Base-by-base conservation (phyloP, 2,888 invertebrate species). In the Harpagoxenus sublaevis region DNA sequence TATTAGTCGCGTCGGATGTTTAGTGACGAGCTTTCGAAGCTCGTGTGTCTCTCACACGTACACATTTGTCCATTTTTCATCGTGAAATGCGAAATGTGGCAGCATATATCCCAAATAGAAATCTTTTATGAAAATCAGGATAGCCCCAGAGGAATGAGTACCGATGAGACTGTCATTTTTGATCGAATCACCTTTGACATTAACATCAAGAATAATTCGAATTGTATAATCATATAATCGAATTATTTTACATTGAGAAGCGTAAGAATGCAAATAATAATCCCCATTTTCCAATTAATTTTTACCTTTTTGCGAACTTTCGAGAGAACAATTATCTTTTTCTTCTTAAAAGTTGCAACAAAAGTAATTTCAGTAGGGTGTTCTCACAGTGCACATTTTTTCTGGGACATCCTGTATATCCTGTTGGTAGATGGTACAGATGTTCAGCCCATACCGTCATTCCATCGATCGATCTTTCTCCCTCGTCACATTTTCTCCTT, bases 401-500 rank as follows among this genome's bases (percentile, higher is more conserved):
- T 81, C 60, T 60, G 60, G 73, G 60, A 73, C 48, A 39, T 62
- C 48, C 73, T 48, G 70, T 35, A 70, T 31, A 45, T 57, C 51
- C 35, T 35, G 3, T 45, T 57, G 45, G 18, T 70, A 79, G 23
- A 79, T 70, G 48, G n/a, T 62, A 62, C 78, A 55, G 71, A 79
- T 62, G 23, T 51, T 60, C 39, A 51, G 23, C 28, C 48, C 28
- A 73, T 73, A 60, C 51, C 60, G 28, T 81, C 79, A 81, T 62
- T 81, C 48, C 73, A 48, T 60, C 73, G 35, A 39, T 28, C 60
- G 28, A 71, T 71, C 60, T 79, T 79, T 42, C 23, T 39, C 60
- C 60, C 28, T 57, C 57, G 60, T 81, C 60, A 73, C 60, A 73
- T 60, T 71, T 71, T 71, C 79, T 81, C 60, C 60, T 45, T 73